A percentile compares a stretch with the other conserved stretches of the same genome.
These are phyloP conservation scores for Conus betulinus DNA, from an alignment of 1,140 invertebrate species.

Conservation along the genomic window DNA sequence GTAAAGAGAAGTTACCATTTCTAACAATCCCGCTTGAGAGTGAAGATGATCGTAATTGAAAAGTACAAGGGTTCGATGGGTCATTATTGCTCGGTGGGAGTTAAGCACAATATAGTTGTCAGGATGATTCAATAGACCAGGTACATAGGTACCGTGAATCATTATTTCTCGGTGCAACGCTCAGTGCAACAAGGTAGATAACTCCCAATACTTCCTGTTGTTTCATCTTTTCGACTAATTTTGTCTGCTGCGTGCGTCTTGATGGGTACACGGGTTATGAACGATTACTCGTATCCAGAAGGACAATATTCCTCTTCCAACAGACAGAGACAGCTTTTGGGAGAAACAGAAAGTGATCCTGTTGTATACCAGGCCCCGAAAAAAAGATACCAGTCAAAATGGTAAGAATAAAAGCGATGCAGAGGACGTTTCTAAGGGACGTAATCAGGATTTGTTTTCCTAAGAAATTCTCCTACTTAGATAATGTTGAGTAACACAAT, in stretches of 20 bases:
- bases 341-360: not conserved
- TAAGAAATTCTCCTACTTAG: too few relatives aligned
- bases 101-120: too few relatives aligned
- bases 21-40: too few relatives aligned
- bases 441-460: not conserved
- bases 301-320: slow-evolving; percentile 18
- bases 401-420: not conserved
- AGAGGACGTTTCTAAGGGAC: slow-evolving; percentile 22
- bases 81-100: too few relatives aligned
- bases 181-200: not conserved
- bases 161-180: not conserved
- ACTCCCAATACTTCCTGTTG: slow-evolving; percentile 13
- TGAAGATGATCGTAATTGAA: too few relatives aligned
- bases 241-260: not conserved
- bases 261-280: slow-evolving; percentile 49
- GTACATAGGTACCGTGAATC: not conserved
- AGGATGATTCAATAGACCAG: not conserved
- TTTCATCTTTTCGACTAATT: not conserved
- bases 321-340: slow-evolving; percentile 18
- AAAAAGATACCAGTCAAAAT: slow-evolving; percentile 18
- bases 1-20: too few relatives aligned
- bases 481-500: too few relatives aligned
- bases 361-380: slow-evolving; percentile 22
- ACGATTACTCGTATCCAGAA: slow-evolving; percentile 38
- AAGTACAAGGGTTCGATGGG: too few relatives aligned